Evolutionary conservation across 1,140 invertebrate genomes (phyloP).

Genomic region (Phthorimaea operculella): DNA sequence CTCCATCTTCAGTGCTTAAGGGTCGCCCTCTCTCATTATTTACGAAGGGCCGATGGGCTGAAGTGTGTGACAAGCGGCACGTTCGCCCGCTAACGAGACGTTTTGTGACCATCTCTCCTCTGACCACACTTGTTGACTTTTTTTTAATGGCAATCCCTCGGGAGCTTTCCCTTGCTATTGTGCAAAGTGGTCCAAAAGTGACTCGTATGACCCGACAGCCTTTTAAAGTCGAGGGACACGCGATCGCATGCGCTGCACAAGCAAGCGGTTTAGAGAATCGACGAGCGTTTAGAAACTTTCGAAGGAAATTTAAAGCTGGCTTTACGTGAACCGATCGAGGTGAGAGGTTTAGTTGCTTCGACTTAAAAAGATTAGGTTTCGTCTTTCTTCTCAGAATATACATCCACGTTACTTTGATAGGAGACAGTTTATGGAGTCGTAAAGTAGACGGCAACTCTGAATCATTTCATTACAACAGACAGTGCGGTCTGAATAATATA

Average conservation of each 20-base stretch:
- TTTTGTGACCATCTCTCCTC: constrained; percentile 58
- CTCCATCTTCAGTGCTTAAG: constrained; percentile 22
- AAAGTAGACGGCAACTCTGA: too few relatives aligned
- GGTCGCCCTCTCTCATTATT: constrained; percentile 62
- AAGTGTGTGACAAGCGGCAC: constrained; percentile 63
- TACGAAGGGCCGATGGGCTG: constrained; percentile 63
- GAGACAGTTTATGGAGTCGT: too few relatives aligned
- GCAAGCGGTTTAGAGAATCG: constrained; percentile 15
- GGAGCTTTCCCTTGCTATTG: constrained; percentile 27
- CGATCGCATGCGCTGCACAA: constrained; percentile 28
- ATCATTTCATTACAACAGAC: too few relatives aligned
- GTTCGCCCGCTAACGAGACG: constrained; percentile 63
- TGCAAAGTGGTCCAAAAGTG: constrained; percentile 22
- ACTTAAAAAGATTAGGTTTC: background rate
- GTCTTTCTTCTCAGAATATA: too few relatives aligned
- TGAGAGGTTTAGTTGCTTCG: background rate
- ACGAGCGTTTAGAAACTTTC: constrained; percentile 28
- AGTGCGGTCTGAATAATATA: too few relatives aligned
- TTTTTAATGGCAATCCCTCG: constrained; percentile 59
- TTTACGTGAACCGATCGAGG: background rate
- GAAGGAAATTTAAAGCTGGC: constrained; percentile 18
- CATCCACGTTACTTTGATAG: too few relatives aligned
- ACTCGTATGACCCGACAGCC: constrained; percentile 14
- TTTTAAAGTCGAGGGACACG: constrained; percentile 43
- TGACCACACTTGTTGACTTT: constrained; percentile 56